Conservation (phyloP, 2,888 invertebrate genomes). For the Halictus quadricinctus region DNA sequence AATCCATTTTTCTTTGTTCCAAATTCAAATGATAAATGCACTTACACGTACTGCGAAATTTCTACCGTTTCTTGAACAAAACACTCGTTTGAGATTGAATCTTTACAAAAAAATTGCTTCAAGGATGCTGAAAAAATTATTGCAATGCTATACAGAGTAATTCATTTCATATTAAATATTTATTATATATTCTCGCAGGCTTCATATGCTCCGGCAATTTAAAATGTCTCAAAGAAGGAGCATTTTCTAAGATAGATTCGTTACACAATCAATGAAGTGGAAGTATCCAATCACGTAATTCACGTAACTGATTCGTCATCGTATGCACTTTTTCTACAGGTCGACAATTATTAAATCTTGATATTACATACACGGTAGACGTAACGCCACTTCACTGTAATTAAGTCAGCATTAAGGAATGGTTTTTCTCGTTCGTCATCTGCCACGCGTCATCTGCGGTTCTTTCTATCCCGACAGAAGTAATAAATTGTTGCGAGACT, state of each 20-base stretch:
- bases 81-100: neutral
- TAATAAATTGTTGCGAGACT: neutral
- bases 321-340: neutral
- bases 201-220: neutral
- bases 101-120: neutral
- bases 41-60: too few species aligned
- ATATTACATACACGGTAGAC: neutral
- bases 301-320: neutral
- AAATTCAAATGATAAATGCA: neutral
- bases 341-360: neutral
- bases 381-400: neutral
- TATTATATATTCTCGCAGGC: neutral
- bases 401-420: neutral
- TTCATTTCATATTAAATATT: neutral
- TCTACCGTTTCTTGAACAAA: neutral
- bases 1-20: neutral
- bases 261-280: neutral
- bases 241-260: neutral
- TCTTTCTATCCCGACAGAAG: neutral
- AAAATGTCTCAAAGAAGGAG: neutral
- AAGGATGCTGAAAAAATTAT: neutral
- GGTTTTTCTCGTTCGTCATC: neutral
- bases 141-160: neutral
- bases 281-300: neutral
- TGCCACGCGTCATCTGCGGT: neutral